These are phyloP conservation scores for Archaeoteleia sp. DNA, from an alignment of 2,888 invertebrate genomes.

Conservation along the genomic window DNA sequence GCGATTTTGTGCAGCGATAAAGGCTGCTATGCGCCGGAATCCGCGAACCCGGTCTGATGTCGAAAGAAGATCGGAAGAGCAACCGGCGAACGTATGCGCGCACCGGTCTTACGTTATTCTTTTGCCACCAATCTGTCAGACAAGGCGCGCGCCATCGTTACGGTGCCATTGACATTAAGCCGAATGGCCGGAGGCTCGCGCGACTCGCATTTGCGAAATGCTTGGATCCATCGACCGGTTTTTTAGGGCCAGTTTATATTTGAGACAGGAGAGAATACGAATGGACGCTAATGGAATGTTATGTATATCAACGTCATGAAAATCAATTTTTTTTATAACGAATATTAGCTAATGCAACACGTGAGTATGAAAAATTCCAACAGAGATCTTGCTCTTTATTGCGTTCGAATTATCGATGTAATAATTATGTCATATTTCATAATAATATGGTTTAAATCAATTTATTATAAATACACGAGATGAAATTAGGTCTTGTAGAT, in stretches of 20 bases:
- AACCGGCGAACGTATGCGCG: background rate
- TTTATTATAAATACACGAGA: too few species aligned
- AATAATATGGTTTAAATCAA: too few species aligned
- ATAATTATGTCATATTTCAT: too few species aligned
- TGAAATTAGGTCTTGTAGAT: too few species aligned
- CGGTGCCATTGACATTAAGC: slow-evolving; percentile 42
- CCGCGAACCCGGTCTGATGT: slow-evolving; percentile 16
- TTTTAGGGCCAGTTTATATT: slow-evolving; percentile 20
- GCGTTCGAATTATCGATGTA: too few species aligned
- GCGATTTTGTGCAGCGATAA: slow-evolving; percentile 58
- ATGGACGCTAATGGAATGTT: slow-evolving; percentile 29
- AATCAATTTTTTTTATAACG: too few species aligned
- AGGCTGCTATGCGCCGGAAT: slow-evolving; percentile 44
- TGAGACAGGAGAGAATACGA: slow-evolving; percentile 28
- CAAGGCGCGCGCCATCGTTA: slow-evolving; percentile 24
- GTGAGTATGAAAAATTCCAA: too few species aligned
- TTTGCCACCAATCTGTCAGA: slow-evolving; percentile 31
- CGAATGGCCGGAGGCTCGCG: slow-evolving; percentile 25
- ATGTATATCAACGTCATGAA: slow-evolving; percentile 6
- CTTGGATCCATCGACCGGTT: slow-evolving; percentile 36
- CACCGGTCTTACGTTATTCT: background rate
- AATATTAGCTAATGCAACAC: too few species aligned
- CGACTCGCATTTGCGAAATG: slow-evolving; percentile 26
- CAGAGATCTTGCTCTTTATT: too few species aligned
- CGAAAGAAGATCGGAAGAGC: slow-evolving; percentile 1